Evolutionary conservation across 1,140 invertebrate genomes (phyloP), one percentile per base, ranked within the genome.

Genomic region (Bilobella aurantiaca): DNA sequence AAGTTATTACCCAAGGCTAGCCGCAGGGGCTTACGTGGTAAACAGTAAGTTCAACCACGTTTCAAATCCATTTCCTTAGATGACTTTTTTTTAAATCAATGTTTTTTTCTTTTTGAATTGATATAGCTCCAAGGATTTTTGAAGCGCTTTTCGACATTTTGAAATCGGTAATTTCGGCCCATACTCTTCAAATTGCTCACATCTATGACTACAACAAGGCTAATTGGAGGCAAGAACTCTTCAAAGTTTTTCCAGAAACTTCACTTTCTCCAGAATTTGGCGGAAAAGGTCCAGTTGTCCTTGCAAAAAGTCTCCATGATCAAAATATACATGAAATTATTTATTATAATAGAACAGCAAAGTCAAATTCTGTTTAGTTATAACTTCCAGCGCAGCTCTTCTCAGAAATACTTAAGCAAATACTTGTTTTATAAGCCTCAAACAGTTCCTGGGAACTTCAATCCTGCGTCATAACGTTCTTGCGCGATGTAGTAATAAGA

Each of bases 161-260:
- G 3, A 53, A 23, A 23, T 23, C 49, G 8, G 14, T 53, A 5
- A 12, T 53, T 3, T 16, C 12, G 14, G 5, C 49, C 25, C 49
- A 53, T 53, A 53, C 49, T 5, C 8, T 23, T 14, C 5, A 23
- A 12, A 23, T 5, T 23, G 12, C 23, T 23, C 49, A 23, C 14
- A 5, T 53, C 21, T 53, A 53, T 23, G 49, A 53, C 21, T 23
- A 16, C 3, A 23, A 53, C 21, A 53, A 53, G 21, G 8, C 49
- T 23, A 53, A 53, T 23, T 53, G 49, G 49, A 8, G 49, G 49
- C 14, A 14, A 5, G 49, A 53, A 16, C 49, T 53, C 21, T 23
- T 53, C 5, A 53, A 53, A 53, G 5, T 53, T 18, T 53, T 53
- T 53, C 49, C 49, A 23, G 49, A 53, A 53, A 53, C 14, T 53